Evolutionary conservation across 2,797 vertebrate species (phyloP).

Genomic region (Spinibarbus caldwelli): DNA sequence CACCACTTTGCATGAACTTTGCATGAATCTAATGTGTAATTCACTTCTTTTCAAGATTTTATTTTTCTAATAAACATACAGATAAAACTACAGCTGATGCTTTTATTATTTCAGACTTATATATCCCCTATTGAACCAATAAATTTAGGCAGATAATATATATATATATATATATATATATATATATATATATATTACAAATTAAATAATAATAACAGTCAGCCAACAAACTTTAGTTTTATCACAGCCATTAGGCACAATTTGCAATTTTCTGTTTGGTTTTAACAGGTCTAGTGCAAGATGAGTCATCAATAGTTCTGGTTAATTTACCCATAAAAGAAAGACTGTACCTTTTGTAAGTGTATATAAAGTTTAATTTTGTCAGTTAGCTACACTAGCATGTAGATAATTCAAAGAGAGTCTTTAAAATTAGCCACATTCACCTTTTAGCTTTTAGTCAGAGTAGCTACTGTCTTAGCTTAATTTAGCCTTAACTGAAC

Average conservation of each 20-base stretch:
- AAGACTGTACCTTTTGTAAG: not conserved
- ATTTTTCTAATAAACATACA: not conserved
- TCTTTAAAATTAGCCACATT: not conserved
- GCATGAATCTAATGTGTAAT: too few species aligned
- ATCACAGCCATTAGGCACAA: not conserved
- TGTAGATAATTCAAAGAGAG: not conserved
- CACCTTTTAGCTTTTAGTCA: not conserved
- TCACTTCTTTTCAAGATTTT: too few species aligned
- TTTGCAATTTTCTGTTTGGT: not conserved
- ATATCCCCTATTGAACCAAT: too few species aligned
- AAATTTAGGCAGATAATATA: too few species aligned
- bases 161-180: too few species aligned
- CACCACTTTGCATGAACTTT: too few species aligned
- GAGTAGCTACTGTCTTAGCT: not conserved
- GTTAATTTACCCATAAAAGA: not conserved
- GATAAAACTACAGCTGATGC: not conserved
- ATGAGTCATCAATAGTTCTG: not conserved
- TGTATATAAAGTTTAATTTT: not conserved
- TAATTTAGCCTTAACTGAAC: not conserved
- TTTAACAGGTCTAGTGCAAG: not conserved
- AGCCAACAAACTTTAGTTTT: not conserved
- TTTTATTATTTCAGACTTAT: too few species aligned
- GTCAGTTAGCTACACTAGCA: not conserved
- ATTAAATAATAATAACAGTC: too few species aligned
- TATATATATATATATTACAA: too few species aligned